These are phyloP conservation scores for Mastomys coucha DNA, from an alignment of 2,113 vertebrate genomes.

Conservation along the genomic window DNA sequence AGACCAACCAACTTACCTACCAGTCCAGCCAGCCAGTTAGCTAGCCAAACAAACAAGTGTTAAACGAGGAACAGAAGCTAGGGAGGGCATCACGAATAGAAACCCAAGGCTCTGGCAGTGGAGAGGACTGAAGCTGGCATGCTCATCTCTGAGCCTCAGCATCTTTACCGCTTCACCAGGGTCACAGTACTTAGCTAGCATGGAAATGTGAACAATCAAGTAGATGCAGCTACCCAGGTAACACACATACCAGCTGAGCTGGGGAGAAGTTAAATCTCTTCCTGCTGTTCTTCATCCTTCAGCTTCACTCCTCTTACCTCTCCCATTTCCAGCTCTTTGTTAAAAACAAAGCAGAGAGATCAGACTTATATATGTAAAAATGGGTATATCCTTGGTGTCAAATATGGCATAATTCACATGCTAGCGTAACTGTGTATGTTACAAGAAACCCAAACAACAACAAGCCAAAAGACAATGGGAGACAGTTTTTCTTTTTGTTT, in stretches of 20 bases:
- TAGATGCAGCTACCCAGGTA: neutral
- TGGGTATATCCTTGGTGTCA: neutral
- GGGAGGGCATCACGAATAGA: rapidly evolving
- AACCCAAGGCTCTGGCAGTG: neutral
- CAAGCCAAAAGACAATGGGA: too few relatives aligned
- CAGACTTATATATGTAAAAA: neutral
- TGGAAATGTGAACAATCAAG: neutral
- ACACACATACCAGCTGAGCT: neutral
- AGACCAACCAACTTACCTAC: neutral
- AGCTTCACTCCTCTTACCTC: neutral
- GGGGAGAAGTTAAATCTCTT: neutral
- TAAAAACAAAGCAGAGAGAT: neutral
- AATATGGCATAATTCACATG: neutral
- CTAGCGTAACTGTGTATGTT: neutral
- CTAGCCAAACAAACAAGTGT: neutral
- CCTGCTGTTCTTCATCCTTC: neutral
- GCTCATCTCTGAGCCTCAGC: neutral
- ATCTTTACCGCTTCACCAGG: neutral
- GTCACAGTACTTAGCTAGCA: neutral
- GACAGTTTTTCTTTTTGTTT: neutral
- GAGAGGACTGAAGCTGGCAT: neutral
- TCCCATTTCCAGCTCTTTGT: neutral
- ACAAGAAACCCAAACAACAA: neutral
- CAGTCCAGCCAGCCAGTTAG: neutral
- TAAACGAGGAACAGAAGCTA: neutral